A percentile compares a stretch with the other conserved stretches of the same genome.
These are phyloP conservation scores for Drosophila parabipectinata DNA, from an alignment of 1,140 invertebrate genomes.

Conservation along the genomic window DNA sequence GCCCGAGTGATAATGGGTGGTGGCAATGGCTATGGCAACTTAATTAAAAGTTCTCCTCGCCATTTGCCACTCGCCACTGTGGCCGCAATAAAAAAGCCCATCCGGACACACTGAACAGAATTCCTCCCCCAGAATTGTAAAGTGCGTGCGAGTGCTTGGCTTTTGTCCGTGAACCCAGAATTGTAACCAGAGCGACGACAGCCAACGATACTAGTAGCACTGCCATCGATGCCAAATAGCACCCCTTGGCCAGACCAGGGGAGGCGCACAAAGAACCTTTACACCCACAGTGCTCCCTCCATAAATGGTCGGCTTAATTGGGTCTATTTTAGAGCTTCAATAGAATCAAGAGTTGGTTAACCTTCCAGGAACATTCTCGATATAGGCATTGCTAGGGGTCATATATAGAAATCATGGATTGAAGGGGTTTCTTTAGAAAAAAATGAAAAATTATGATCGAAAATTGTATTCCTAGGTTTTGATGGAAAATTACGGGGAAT, in stretches of 20 bases:
- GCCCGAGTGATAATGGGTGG: constrained; percentile 38
- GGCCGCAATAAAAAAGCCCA: constrained; percentile 39
- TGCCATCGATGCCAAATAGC: constrained; percentile 31
- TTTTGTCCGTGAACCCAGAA: constrained; percentile 69
- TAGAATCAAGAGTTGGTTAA: constrained; percentile 4
- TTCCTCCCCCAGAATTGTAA: constrained; percentile 50
- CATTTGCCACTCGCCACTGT: constrained; percentile 11
- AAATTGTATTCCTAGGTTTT: no score
- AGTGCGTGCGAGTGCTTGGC: constrained; percentile 48
- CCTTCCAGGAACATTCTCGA: background rate
- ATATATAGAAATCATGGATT: no score
- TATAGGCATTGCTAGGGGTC: no score
- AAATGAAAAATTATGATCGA: no score
- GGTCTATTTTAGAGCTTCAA: background rate
- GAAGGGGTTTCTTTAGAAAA: no score
- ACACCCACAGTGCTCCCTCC: constrained; percentile 28
- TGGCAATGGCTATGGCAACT: constrained; percentile 33
- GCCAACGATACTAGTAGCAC: constrained; percentile 21
- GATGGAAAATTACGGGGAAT: no score
- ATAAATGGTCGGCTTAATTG: background rate
- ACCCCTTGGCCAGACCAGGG: constrained; percentile 8
- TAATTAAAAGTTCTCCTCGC: constrained; percentile 68
- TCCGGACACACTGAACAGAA: constrained; percentile 10
- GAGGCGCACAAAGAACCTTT: background rate
- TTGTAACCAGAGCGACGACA: constrained; percentile 56